Conservation (phyloP, 2,888 invertebrate species). For the Dinocampus coccinellae region DNA sequence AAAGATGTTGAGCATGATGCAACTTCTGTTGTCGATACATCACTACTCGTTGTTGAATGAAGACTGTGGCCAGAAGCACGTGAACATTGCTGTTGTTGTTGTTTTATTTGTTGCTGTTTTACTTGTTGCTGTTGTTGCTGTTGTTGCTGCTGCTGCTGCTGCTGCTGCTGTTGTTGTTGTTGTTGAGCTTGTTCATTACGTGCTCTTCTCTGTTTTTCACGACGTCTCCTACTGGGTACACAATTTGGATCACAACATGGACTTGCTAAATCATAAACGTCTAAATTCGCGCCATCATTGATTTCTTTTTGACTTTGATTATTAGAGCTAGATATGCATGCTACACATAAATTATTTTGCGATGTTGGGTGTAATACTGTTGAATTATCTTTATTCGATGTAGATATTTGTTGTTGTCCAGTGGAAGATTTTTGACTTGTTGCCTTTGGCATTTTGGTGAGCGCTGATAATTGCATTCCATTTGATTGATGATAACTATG, state of each 20-base stretch:
- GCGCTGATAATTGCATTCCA: conserved; percentile 55
- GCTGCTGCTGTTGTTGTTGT: conserved; percentile 58
- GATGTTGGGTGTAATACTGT: conserved; percentile 45
- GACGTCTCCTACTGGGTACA: conserved; percentile 76
- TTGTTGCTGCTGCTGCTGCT: conserved; percentile 52
- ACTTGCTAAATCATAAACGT: conserved; percentile 88
- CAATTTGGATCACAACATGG: conserved; percentile 90
- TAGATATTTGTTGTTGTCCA: conserved; percentile 29
- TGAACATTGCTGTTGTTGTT: conserved; percentile 57
- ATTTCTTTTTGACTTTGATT: conserved; percentile 55
- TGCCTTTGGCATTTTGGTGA: conserved; percentile 31
- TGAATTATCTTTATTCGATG: conserved; percentile 35
- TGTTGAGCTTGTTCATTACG: conserved; percentile 66
- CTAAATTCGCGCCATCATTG: conserved; percentile 81
- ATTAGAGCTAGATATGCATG: conserved; percentile 66
- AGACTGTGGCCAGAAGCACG: conserved; percentile 73
- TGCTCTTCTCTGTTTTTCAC: conserved; percentile 72
- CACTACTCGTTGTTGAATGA: conserved; percentile 86
- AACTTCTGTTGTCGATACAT: conserved; percentile 77
- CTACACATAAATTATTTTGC: conserved; percentile 62
- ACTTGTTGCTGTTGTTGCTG: conserved; percentile 47
- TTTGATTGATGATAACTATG: conserved; percentile 69
- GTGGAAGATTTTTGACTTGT: conserved; percentile 36
- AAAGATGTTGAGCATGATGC: conserved; percentile 87
- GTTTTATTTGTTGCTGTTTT: conserved; percentile 50